phyloP scores from a whole-genome alignment of 1,140 invertebrate species.

The Bombus confusus region DNA sequence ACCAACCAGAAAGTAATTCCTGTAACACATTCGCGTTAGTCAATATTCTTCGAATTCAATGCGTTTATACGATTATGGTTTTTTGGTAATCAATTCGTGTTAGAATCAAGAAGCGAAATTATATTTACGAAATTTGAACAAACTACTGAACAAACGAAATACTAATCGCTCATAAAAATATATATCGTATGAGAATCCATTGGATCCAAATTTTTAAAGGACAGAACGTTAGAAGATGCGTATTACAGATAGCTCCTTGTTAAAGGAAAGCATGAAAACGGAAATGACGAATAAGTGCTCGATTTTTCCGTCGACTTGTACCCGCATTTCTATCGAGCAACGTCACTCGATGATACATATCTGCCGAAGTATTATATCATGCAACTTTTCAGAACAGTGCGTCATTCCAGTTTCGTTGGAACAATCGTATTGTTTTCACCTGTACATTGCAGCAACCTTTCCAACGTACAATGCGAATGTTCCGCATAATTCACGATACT shows the following conservation, averaged over 20 bases:
- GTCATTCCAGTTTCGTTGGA: neutral
- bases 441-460: neutral
- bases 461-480: neutral
- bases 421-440: neutral
- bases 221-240: too few species aligned
- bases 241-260: neutral
- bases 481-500: neutral
- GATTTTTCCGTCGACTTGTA: neutral
- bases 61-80: neutral
- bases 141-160: too few species aligned
- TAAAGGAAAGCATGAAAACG: neutral
- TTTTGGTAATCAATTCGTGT: too few species aligned
- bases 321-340: neutral
- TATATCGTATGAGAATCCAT: neutral
- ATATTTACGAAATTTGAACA: too few species aligned
- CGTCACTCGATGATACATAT: slow-evolving; percentile 17
- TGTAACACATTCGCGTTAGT: neutral
- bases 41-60: neutral
- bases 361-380: neutral
- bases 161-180: neutral
- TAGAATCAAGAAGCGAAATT: too few species aligned
- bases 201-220: too few species aligned
- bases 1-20: neutral
- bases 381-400: slow-evolving; percentile 14
- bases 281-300: neutral